These are phyloP conservation scores for Trachemys scripta DNA, from an alignment of 2,113 vertebrate genomes.

Conservation along the genomic window DNA sequence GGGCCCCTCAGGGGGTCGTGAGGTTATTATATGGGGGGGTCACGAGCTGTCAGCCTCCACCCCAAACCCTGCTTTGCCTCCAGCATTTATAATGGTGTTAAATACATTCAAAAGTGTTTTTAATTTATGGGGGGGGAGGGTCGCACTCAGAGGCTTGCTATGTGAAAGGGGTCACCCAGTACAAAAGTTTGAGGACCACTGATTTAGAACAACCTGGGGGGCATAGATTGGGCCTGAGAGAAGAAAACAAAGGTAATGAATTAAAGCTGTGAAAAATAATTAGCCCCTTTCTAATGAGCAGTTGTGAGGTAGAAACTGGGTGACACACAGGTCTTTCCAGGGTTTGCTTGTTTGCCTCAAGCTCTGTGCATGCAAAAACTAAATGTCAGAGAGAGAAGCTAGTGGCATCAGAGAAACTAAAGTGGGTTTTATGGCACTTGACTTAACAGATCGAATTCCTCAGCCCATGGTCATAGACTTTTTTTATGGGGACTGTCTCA, in stretches of 20 bases:
- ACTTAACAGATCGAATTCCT: slow-evolving; percentile 12
- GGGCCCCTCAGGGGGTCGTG: too few species aligned
- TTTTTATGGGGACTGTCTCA: slow-evolving; percentile 14
- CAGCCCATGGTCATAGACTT: neutral
- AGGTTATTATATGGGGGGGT: too few species aligned
- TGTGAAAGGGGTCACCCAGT: too few species aligned
- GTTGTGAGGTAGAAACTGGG: neutral
- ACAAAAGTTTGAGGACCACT: too few species aligned
- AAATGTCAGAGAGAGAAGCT: neutral
- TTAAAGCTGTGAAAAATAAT: neutral
- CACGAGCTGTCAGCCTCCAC: too few species aligned
- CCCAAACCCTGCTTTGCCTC: too few species aligned
- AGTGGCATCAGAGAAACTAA: neutral
- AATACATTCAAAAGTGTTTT: too few species aligned
- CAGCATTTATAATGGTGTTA: too few species aligned
- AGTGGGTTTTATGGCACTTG: slow-evolving; percentile 4
- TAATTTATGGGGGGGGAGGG: too few species aligned
- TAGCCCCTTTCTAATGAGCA: neutral
- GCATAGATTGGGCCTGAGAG: neutral
- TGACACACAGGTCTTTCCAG: neutral
- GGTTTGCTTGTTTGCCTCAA: neutral
- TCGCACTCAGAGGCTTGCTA: too few species aligned
- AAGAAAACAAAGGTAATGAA: neutral
- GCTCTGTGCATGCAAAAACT: neutral
- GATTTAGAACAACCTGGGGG: neutral